These are phyloP conservation scores for Saturnia pavonia DNA, from an alignment of 2,888 invertebrate genomes.

Conservation along the genomic window DNA sequence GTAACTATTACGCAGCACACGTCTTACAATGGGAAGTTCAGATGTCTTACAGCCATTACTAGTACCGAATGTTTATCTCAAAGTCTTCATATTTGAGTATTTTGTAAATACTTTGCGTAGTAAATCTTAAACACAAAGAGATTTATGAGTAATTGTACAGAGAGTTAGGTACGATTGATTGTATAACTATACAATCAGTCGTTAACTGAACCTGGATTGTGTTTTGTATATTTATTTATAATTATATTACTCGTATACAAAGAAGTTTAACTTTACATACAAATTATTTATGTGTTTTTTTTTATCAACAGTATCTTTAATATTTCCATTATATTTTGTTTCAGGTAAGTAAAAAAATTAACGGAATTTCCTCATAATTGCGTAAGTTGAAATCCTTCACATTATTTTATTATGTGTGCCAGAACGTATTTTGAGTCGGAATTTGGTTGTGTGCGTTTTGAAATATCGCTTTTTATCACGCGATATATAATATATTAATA, in stretches of 20 bases:
- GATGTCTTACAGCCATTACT: too few species aligned
- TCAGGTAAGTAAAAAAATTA: constrained; percentile 6
- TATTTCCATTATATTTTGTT: not conserved
- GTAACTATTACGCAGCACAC: too few species aligned
- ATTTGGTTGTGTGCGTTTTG: not conserved
- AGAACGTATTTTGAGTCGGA: not conserved
- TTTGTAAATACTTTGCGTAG: too few species aligned
- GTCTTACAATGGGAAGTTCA: too few species aligned
- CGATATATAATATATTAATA: too few species aligned
- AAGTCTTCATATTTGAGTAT: not conserved
- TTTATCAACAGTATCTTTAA: not conserved
- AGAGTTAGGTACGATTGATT: too few species aligned
- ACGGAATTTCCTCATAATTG: constrained; percentile 10
- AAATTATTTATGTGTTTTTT: not conserved
- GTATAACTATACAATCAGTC: too few species aligned
- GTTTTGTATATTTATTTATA: too few species aligned
- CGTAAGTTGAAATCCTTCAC: not conserved
- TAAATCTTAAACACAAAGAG: too few species aligned
- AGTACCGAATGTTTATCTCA: not conserved
- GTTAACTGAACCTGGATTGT: too few species aligned
- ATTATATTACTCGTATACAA: too few species aligned
- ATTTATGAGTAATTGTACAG: too few species aligned
- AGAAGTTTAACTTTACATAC: not conserved
- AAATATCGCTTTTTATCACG: not conserved
- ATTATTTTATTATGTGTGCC: not conserved